phyloP scores from a whole-genome alignment of 2,113 vertebrate species.

The Anguilla rostrata region DNA sequence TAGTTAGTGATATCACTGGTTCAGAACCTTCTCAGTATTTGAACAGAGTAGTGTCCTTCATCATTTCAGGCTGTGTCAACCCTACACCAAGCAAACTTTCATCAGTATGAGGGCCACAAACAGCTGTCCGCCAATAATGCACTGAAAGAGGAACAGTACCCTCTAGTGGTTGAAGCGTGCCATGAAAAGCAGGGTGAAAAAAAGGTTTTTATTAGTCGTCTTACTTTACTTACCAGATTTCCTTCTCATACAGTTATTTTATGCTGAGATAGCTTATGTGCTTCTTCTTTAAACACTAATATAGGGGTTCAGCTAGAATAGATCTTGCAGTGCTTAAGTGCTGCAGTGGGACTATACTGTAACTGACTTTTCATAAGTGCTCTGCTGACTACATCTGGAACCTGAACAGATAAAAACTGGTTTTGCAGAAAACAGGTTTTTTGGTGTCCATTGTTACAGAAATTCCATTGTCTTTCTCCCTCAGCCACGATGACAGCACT shows the following conservation, averaged over 20 bases:
- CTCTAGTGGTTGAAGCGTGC: constrained; percentile 20
- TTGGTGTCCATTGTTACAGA: not conserved
- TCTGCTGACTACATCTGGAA: not conserved
- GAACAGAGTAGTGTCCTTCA: not conserved
- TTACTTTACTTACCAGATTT: not conserved
- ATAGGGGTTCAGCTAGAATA: not conserved
- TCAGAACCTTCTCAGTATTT: not conserved
- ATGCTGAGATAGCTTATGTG: not conserved
- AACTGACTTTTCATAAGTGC: not conserved
- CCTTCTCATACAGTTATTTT: not conserved
- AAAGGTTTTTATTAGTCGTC: not conserved
- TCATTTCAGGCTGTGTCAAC: not conserved
- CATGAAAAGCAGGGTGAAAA: not conserved
- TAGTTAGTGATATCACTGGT: not conserved
- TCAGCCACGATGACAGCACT: not conserved
- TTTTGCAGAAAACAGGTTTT: not conserved
- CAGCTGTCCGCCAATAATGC: not conserved
- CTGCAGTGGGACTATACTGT: not conserved
- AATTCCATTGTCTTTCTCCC: not conserved
- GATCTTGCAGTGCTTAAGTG: not conserved
- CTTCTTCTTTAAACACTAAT: not conserved
- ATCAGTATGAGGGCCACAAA: not conserved
- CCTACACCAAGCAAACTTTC: not conserved
- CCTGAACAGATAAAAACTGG: not conserved
- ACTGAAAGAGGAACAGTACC: not conserved